Base-by-base conservation (phyloP, 2,888 invertebrate genomes). In the Himalopsyche kuldschensis region DNA sequence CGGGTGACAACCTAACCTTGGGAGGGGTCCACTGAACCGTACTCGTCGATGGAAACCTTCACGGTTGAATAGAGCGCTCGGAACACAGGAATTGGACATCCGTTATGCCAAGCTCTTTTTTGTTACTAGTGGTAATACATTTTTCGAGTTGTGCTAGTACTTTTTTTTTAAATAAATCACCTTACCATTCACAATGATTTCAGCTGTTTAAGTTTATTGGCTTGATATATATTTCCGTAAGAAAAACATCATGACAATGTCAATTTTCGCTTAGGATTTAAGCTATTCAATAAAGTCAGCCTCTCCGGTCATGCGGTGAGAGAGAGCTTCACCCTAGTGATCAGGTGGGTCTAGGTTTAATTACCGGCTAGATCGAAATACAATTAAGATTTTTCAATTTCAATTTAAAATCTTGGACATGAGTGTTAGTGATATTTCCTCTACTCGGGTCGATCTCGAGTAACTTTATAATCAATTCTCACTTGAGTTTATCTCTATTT, bases 51-150 rank as follows among this genome's bases (percentile, higher is more conserved):
- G 84, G 81, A 84, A 79, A 79, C 81, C 81, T 81, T 78, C 83
- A 81, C 81, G 85, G 69, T 69, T 32, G 63, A 84, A 69, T 48
- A 79, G 47, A 24, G 63, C 41, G 55, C 55, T 55, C 69, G 81
- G 32, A 83, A 48, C 76, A 79, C 80, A 83, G 83, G 83, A 80
- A 83, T 63, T 63, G 20, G 17, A 82, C 81, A 81, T 83, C 83
- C 83, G 83, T 82, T 69, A 75, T 30, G 31, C 75, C 31, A 75
- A 17, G n/a, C 20, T 75, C 32, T 75, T 27, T 75, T 27, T 55
- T 20, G 8, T 20, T 0, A 55, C 55, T 11, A 41, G 41, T 41
- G 41, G 11, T 41, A 41, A 41, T 15, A 41, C 55, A 55, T 20
- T 20, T 20, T 8, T 6, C 20, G 20, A 55, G 20, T 55, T 24